Conservation (phyloP, 1,140 invertebrate genomes). For the Eueides isabella region DNA sequence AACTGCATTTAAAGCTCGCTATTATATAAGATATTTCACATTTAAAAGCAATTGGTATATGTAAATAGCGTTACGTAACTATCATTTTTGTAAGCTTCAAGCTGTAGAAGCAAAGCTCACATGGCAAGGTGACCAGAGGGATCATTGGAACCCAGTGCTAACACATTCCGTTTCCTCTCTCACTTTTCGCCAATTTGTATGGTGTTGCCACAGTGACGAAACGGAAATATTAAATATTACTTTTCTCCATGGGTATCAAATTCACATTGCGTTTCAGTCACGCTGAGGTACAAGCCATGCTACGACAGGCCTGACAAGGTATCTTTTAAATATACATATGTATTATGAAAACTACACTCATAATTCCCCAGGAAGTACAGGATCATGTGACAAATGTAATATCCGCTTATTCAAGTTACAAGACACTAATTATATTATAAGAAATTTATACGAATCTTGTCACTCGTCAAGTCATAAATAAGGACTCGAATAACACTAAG, state of each 20-base stretch:
- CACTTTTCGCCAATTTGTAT: too few species aligned
- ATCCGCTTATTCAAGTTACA: conserved; percentile 29
- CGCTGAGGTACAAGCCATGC: too few species aligned
- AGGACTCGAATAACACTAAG: neutral
- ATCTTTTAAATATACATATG: neutral
- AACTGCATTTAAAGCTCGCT: neutral
- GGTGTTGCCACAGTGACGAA: too few species aligned
- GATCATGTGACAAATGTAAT: conserved; percentile 19
- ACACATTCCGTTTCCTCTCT: too few species aligned
- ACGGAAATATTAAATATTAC: too few species aligned
- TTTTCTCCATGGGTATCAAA: too few species aligned
- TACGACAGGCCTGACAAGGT: too few species aligned
- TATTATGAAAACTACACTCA: conserved; percentile 8
- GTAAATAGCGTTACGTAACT: neutral
- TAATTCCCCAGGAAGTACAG: conserved; percentile 16
- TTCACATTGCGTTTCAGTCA: too few species aligned
- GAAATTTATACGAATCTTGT: conserved; percentile 22
- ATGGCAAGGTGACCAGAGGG: too few species aligned
- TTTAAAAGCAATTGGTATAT: neutral
- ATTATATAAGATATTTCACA: neutral
- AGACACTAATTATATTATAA: conserved; percentile 32
- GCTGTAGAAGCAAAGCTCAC: too few species aligned
- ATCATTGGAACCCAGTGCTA: too few species aligned
- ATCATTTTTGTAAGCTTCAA: too few species aligned
- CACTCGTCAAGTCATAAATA: neutral